These are phyloP conservation scores for Diabrotica balteata DNA, from an alignment of 2,888 invertebrate species.

Conservation along the genomic window DNA sequence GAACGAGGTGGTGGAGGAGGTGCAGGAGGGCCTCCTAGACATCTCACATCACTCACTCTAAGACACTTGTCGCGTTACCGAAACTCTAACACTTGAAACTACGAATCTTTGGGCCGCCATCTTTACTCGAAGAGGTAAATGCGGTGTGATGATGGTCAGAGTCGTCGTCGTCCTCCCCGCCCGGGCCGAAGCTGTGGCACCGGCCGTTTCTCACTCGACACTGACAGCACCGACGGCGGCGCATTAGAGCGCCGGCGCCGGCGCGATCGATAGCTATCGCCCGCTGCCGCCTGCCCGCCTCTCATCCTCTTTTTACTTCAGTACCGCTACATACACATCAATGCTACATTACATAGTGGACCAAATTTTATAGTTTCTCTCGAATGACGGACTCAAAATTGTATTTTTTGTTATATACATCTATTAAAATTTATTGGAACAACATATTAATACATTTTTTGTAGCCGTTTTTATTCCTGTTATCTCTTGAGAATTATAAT, in stretches of 20 bases:
- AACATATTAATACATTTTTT: too few species aligned
- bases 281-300: constrained; percentile 38
- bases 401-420: too few species aligned
- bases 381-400: too few species aligned
- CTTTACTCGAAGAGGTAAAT: constrained; percentile 56
- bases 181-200: constrained; percentile 61
- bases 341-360: constrained; percentile 6
- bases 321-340: neutral
- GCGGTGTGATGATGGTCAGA: constrained; percentile 40
- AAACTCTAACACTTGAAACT: constrained; percentile 37
- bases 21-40: constrained; percentile 51
- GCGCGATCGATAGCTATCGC: constrained; percentile 47
- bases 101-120: constrained; percentile 57
- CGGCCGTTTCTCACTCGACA: constrained; percentile 61
- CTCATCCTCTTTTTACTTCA: constrained; percentile 13
- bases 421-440: too few species aligned
- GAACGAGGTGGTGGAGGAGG: constrained; percentile 29
- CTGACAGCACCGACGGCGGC: constrained; percentile 55
- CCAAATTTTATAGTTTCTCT: constrained; percentile 1
- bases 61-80: constrained; percentile 64
- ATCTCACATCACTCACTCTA: constrained; percentile 63
- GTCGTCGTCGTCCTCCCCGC: constrained; percentile 62
- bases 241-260: constrained; percentile 57
- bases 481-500: too few species aligned
- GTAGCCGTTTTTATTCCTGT: too few species aligned